Base-by-base conservation (phyloP, 37 sponge, comb jelly and placozoan genomes). In the Halisarca cf. caerulea region DNA sequence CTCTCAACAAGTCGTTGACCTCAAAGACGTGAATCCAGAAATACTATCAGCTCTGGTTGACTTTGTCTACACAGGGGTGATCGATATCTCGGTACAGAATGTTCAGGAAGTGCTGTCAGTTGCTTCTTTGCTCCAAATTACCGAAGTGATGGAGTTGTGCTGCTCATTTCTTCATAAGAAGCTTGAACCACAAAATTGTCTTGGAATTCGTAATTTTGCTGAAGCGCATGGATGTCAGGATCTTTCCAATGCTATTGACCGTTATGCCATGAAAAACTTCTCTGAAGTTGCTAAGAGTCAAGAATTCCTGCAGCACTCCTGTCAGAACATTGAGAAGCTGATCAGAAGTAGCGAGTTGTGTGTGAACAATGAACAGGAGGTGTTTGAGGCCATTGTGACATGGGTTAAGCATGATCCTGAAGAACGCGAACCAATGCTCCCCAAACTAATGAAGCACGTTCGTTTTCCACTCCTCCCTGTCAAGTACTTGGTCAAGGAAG, bases 101-200 rank as follows among this genome's bases (percentile, higher is more conserved):
- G 98, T 98, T 0, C 94, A 95, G 60, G 98, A 95, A 20, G 85
- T 95, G 0, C 83, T 98, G 20, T 87, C 96, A 6, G 98, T 95
- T 3, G 89, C 98, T 25, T 93, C 96, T 0, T 90, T 95, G 18
- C 88, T 98, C 7, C 98, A 98, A 77, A 80, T 98, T n/a, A 60
- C 47, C 9, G 86, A 90, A n/a, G 96, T 95, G 27, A 89, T 91
- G 55, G 90, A 93, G n/a, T 78, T 94, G 6, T 98, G 98, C 72
- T 95, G 98, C 81, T 89, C 89, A 9, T 98, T 95, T 69, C 89
- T 98, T 53, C 89, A 90, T 71, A 85, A 95, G 24, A 96, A 98
- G 61, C 88, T 98, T 15, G 96, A 95, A 69, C 94, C 92, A 11
- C 61, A 42, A 66, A 98, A 98, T 82, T 95, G 96, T 51, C 89